phyloP scores from a whole-genome alignment of 2,113 vertebrate species.

The human (Homo sapiens) region DNA sequence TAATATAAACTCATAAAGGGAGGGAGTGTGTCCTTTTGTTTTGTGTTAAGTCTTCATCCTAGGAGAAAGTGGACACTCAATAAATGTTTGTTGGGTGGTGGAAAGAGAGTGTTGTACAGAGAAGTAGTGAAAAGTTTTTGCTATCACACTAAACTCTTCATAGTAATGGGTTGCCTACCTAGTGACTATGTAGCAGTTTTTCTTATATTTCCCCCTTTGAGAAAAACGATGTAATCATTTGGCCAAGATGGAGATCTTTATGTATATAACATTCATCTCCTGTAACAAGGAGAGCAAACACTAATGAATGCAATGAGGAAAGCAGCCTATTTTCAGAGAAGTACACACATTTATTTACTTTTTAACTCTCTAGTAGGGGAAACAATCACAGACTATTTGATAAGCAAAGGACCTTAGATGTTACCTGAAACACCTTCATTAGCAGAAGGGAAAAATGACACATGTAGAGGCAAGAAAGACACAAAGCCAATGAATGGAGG shows the following conservation, averaged over 20 bases:
- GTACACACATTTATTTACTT: background rate
- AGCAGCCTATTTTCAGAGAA: background rate
- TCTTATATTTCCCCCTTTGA: background rate
- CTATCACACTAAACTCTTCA: background rate
- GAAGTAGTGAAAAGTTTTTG: background rate
- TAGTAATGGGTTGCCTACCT: background rate
- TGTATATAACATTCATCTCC: constrained; percentile 7
- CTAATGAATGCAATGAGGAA: background rate
- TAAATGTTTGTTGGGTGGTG: background rate
- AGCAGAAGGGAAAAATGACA: background rate
- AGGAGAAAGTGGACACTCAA: background rate
- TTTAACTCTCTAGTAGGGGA: background rate
- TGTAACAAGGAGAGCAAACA: background rate
- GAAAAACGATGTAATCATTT: background rate
- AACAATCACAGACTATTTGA: background rate
- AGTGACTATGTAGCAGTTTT: background rate
- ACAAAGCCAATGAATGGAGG: rapidly evolving
- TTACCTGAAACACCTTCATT: background rate
- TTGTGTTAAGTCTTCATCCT: background rate
- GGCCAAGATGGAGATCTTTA: background rate
- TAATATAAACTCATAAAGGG: background rate
- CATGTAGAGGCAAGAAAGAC: background rate
- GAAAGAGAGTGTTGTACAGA: background rate
- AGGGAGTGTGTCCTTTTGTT: background rate
- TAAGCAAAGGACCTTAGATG: background rate